Evolutionary conservation across 2,113 vertebrate species (phyloP).

Genomic region (Parus major): DNA sequence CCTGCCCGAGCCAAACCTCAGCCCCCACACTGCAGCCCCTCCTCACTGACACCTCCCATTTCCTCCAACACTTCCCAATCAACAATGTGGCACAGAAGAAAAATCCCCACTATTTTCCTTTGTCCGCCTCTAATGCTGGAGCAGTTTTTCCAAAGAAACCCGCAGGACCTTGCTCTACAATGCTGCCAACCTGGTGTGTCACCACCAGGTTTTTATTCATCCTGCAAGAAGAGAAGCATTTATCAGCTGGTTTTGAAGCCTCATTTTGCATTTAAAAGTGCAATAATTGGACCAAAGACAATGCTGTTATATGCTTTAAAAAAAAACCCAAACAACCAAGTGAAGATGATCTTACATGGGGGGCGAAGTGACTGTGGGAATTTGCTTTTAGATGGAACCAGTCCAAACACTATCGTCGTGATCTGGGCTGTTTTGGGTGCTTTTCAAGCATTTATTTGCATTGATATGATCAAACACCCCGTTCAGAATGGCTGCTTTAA

Average conservation of each 20-base stretch:
- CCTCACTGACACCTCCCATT: background rate
- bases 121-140: background rate
- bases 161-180: background rate
- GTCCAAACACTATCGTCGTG: background rate
- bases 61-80: background rate
- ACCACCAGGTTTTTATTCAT: constrained; percentile 22
- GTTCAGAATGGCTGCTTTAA: constrained; percentile 53
- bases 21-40: accelerated
- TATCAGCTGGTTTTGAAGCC: constrained; percentile 28
- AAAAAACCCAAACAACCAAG: background rate
- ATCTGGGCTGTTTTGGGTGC: constrained; percentile 51
- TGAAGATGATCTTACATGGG: background rate
- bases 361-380: constrained; percentile 27
- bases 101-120: background rate
- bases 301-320: background rate
- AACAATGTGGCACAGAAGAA: background rate
- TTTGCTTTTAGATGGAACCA: background rate
- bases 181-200: background rate
- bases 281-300: constrained; percentile 43
- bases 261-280: constrained; percentile 58
- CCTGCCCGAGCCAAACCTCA: background rate
- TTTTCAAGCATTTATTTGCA: constrained; percentile 60
- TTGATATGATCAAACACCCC: constrained; percentile 36
- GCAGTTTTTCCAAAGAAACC: constrained; percentile 1
- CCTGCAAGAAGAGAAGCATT: background rate